These are phyloP conservation scores for Aphaenogaster ashmeadi DNA, from an alignment of 1,140 invertebrate genomes.

Conservation along the genomic window DNA sequence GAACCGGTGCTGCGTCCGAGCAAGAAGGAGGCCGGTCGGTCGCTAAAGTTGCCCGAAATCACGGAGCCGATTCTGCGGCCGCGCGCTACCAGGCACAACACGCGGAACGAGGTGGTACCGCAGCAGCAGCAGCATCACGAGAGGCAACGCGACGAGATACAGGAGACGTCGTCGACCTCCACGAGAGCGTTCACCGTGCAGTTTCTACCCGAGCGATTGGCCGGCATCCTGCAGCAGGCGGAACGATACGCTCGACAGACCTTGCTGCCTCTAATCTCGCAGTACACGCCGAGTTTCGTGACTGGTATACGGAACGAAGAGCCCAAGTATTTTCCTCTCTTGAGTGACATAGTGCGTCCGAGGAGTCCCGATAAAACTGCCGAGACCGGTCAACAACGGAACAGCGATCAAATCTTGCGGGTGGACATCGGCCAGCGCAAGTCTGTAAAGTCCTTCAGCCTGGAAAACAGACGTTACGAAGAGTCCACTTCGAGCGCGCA, in stretches of 20 bases:
- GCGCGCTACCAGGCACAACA: conserved; percentile 85
- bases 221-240: conserved; percentile 92
- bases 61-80: conserved; percentile 91
- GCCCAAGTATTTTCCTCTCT: conserved; percentile 85
- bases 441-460: conserved; percentile 18
- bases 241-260: conserved; percentile 93
- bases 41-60: conserved; percentile 89
- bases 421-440: conserved; percentile 2
- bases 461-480: conserved; percentile 2
- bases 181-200: conserved; percentile 90
- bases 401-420: background rate
- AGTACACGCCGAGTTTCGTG: conserved; percentile 90
- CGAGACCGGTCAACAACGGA: background rate
- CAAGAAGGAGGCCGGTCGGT: conserved; percentile 86
- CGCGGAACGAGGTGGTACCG: conserved; percentile 57
- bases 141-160: conserved; percentile 76
- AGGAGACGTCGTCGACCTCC: conserved; percentile 78
- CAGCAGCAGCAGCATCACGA: conserved; percentile 28
- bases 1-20: conserved; percentile 86
- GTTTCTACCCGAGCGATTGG: conserved; percentile 92
- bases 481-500: background rate
- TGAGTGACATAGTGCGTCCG: conserved; percentile 67
- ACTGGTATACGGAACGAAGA: conserved; percentile 78
- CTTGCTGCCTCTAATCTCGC: conserved; percentile 91
- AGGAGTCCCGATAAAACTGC: background rate